Percentiles rank a stretch among this genome's conserved stretches.
Evolutionary conservation across 2,797 vertebrate genomes (phyloP).

Genomic region (Onychomys torridus): DNA sequence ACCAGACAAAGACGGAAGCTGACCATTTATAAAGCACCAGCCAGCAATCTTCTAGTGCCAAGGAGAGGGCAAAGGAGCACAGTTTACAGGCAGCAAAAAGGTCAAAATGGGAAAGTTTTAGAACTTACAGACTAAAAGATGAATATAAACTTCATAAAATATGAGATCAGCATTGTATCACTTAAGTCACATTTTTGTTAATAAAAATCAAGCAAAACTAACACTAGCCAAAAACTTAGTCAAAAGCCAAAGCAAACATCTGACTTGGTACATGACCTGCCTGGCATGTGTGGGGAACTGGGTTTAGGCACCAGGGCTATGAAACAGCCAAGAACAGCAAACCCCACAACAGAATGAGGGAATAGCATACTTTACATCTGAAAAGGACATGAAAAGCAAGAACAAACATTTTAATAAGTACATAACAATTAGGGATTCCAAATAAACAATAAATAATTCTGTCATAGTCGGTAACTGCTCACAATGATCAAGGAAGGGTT

Average conservation of each 20-base stretch:
- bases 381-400: background rate
- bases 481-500: background rate
- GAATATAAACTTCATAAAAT: slow-evolving; percentile 54
- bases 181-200: background rate
- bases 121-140: background rate
- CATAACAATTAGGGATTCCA: background rate
- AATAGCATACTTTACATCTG: slow-evolving; percentile 15
- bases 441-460: slow-evolving; percentile 7
- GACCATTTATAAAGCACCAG: background rate
- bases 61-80: background rate
- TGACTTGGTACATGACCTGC: background rate
- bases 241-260: background rate
- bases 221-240: background rate
- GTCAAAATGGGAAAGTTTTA: background rate
- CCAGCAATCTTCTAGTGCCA: background rate
- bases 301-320: background rate
- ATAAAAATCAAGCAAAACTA: slow-evolving; percentile 55
- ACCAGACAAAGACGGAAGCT: background rate
- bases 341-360: background rate
- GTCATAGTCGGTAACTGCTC: background rate
- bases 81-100: background rate
- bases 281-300: background rate
- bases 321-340: background rate
- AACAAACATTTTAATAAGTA: background rate
- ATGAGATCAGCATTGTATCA: background rate